Percentiles rank a stretch among this genome's conserved stretches.
Evolutionary conservation across 2,888 invertebrate species (phyloP).

Genomic region (Ichneumon xanthorius): DNA sequence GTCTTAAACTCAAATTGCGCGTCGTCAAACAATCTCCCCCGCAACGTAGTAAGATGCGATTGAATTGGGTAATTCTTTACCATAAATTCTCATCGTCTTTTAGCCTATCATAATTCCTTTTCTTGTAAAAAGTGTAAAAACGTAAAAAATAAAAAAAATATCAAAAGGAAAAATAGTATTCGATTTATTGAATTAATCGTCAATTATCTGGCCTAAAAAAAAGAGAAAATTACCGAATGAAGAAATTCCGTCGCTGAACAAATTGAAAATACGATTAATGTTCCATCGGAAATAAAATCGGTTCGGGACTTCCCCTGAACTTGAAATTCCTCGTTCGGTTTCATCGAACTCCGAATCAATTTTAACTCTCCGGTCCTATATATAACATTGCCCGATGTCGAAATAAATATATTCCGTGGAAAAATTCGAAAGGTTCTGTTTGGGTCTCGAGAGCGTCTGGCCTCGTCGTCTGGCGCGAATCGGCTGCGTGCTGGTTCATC

Average conservation of each 20-base stretch:
- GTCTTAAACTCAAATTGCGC: slow-evolving; percentile 47
- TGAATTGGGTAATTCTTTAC: slow-evolving; percentile 19
- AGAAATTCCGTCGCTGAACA: neutral
- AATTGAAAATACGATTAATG: neutral
- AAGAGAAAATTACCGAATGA: neutral
- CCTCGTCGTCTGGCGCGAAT: neutral
- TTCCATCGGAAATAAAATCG: neutral
- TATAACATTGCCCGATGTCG: neutral
- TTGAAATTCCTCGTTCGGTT: slow-evolving; percentile 17
- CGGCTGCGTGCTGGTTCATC: neutral
- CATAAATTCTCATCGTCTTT: neutral
- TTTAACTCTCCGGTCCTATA: neutral
- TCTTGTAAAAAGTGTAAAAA: neutral
- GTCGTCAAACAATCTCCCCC: slow-evolving; percentile 45
- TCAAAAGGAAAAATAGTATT: neutral
- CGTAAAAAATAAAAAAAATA: neutral
- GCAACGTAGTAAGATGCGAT: slow-evolving; percentile 31
- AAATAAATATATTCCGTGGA: neutral
- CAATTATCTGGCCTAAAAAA: neutral
- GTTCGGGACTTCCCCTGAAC: slow-evolving; percentile 1
- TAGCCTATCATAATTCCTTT: neutral
- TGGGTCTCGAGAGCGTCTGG: slow-evolving; percentile 37
- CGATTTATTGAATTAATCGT: too few relatives aligned
- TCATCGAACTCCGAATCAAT: neutral
- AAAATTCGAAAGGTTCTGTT: neutral